A percentile compares a stretch with the other conserved stretches of the same genome.
Evolutionary conservation across 2,888 invertebrate species (phyloP).

Genomic region (Cryptus viduatorius): DNA sequence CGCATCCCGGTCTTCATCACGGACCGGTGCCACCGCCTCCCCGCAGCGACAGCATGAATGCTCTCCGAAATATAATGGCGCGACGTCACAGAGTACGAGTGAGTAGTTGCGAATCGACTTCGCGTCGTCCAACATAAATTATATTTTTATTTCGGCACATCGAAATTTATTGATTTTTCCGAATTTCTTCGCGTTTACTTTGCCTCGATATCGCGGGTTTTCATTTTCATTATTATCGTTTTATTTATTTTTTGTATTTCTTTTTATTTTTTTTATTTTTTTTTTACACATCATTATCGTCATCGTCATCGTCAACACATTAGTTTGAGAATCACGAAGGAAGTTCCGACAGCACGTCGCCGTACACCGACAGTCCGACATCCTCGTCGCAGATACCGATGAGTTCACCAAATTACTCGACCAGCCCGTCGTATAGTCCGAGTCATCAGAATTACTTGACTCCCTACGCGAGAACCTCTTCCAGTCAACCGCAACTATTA

Average conservation of each 20-base stretch:
- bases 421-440: constrained; percentile 81
- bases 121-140: neutral
- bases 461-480: constrained; percentile 60
- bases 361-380: constrained; percentile 79
- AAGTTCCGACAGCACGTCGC: constrained; percentile 82
- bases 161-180: neutral
- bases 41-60: constrained; percentile 84
- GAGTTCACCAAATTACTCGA: constrained; percentile 80
- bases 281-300: constrained; percentile 38
- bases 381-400: constrained; percentile 80
- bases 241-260: constrained; percentile 24
- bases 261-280: constrained; percentile 43
- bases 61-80: constrained; percentile 83
- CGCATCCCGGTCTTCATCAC: constrained; percentile 74
- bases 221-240: neutral
- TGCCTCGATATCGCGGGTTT: neutral
- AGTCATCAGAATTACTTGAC: constrained; percentile 75
- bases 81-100: constrained; percentile 82
- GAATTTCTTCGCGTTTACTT: neutral
- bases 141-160: neutral
- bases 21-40: constrained; percentile 83
- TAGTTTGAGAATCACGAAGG: constrained; percentile 81
- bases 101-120: constrained; percentile 61
- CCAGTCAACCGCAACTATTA: constrained; percentile 34
- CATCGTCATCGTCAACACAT: constrained; percentile 51